A percentile compares a stretch with the other conserved stretches of the same genome.
These are phyloP conservation scores for Spodoptera litura DNA, from an alignment of 1,140 invertebrate genomes.

Conservation along the genomic window DNA sequence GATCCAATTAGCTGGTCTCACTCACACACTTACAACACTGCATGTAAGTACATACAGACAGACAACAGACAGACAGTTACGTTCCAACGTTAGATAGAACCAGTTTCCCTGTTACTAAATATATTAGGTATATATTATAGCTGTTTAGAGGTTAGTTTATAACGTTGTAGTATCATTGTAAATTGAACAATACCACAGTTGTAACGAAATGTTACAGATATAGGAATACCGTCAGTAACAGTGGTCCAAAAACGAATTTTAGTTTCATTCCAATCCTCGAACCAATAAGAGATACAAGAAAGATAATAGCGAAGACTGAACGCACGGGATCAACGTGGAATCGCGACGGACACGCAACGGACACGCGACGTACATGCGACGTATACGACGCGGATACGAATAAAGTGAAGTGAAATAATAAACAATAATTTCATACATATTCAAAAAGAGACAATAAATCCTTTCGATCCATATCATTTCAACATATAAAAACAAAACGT, in stretches of 20 bases:
- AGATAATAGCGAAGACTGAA: conserved; percentile 42
- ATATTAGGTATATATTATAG: too few relatives aligned
- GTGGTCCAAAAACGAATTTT: conserved; percentile 44
- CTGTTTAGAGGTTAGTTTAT: neutral
- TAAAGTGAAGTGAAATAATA: conserved; percentile 2
- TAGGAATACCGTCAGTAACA: conserved; percentile 39
- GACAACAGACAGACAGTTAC: too few relatives aligned
- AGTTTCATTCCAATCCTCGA: conserved; percentile 40
- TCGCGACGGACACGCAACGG: neutral
- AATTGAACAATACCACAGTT: conserved; percentile 33
- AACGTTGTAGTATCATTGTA: neutral
- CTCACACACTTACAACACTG: too few relatives aligned
- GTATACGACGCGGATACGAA: neutral
- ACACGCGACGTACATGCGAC: too few relatives aligned
- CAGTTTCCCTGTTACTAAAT: too few relatives aligned
- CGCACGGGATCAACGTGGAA: conserved; percentile 31
- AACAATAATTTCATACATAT: conserved; percentile 22
- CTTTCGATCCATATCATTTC: conserved; percentile 45
- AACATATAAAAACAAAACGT: conserved; percentile 30
- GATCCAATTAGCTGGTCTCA: too few relatives aligned
- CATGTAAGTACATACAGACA: too few relatives aligned
- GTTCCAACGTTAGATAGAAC: too few relatives aligned
- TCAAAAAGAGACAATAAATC: conserved; percentile 46
- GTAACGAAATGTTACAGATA: conserved; percentile 18
- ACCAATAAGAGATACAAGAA: conserved; percentile 23